Percentiles rank a stretch among this genome's conserved stretches.
Evolutionary conservation across 2,797 vertebrate genomes (phyloP).

Genomic region (Petrocephalus schoutedeni): DNA sequence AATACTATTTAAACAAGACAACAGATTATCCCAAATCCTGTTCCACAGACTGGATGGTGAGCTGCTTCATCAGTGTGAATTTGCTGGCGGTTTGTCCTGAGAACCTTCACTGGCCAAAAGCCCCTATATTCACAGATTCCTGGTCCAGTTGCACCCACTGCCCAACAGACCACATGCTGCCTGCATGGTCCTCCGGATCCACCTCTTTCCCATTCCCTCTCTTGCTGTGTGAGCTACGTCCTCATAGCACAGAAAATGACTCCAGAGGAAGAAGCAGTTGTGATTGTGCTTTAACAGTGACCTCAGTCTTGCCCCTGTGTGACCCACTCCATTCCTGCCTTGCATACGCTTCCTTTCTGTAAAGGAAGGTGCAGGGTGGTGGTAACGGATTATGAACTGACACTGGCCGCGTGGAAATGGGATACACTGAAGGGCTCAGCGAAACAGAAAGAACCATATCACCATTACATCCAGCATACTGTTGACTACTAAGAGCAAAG

Average conservation of each 20-base stretch:
- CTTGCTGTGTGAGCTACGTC: slow-evolving; percentile 44
- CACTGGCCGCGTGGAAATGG: slow-evolving; percentile 69
- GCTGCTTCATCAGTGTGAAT: neutral
- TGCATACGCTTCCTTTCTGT: neutral
- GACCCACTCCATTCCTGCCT: neutral
- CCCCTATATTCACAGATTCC: slow-evolving; percentile 54
- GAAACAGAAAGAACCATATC: neutral
- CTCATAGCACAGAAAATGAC: slow-evolving; percentile 78
- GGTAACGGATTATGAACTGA: slow-evolving; percentile 66
- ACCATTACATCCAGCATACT: neutral
- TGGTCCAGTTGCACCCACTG: slow-evolving; percentile 70
- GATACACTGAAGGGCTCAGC: slow-evolving; percentile 58
- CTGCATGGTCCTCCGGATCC: neutral
- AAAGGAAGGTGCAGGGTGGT: slow-evolving; percentile 54
- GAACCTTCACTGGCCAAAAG: slow-evolving; percentile 65
- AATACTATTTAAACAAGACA: neutral
- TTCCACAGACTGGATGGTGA: neutral
- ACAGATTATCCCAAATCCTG: neutral
- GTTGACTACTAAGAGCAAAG: neutral
- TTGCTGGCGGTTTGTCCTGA: neutral
- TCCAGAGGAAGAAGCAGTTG: slow-evolving; percentile 35
- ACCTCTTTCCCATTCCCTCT: slow-evolving; percentile 34
- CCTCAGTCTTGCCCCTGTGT: neutral
- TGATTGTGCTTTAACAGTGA: neutral
- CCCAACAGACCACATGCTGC: slow-evolving; percentile 71